Evolutionary conservation across 1,140 invertebrate genomes (phyloP).

Genomic region (Trialeurodes vaporariorum): DNA sequence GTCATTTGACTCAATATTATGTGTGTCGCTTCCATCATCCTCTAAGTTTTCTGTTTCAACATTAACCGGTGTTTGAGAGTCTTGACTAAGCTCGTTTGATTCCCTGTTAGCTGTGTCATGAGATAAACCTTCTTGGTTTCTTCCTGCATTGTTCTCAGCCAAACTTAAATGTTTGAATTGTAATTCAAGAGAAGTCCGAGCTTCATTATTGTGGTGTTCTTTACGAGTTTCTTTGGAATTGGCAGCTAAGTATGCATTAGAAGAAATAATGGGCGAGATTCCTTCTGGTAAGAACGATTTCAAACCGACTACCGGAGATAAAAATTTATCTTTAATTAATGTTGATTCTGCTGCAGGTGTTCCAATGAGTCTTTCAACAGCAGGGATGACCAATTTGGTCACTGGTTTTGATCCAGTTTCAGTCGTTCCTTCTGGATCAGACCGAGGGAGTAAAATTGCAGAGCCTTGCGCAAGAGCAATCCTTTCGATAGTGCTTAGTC

Average conservation of each 20-base stretch:
- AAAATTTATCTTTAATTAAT: background rate
- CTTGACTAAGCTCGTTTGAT: background rate
- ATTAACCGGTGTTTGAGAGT: background rate
- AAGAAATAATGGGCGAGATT: background rate
- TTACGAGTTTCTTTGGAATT: background rate
- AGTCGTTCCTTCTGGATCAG: slow-evolving; percentile 38
- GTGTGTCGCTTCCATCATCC: background rate
- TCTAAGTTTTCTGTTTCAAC: background rate
- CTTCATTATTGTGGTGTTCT: background rate
- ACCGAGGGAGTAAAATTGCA: slow-evolving; percentile 27
- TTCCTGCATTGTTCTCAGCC: background rate
- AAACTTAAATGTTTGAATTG: background rate
- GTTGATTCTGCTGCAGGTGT: background rate
- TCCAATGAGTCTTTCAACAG: background rate
- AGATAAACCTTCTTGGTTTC: too few species aligned
- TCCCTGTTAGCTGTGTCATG: background rate
- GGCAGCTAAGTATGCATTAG: background rate
- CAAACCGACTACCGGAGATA: background rate
- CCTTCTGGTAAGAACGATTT: background rate
- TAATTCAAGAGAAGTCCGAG: background rate
- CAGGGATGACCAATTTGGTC: background rate
- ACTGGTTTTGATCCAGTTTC: slow-evolving; percentile 18
- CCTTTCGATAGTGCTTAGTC: slow-evolving; percentile 44
- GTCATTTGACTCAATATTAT: background rate
- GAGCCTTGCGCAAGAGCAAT: slow-evolving; percentile 35